These are phyloP conservation scores for Crioceris asparagi DNA, from an alignment of 2,888 invertebrate genomes.

Conservation along the genomic window DNA sequence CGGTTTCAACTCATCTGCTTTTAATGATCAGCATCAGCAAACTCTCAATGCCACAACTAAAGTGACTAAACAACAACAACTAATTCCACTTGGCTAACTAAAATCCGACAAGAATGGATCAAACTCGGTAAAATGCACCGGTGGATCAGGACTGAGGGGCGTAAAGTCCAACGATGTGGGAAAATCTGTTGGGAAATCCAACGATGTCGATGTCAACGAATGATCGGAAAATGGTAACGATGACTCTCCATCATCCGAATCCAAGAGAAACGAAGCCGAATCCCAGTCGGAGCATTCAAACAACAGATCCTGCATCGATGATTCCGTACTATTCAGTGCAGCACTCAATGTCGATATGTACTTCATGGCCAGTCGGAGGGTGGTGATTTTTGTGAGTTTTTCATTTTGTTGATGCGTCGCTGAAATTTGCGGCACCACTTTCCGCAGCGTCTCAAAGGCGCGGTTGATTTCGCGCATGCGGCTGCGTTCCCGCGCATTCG, in stretches of 20 bases:
- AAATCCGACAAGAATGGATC: constrained; percentile 33
- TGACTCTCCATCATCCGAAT: too few species aligned
- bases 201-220: constrained; percentile 9
- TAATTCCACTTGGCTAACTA: too few species aligned
- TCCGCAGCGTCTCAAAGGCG: constrained; percentile 73
- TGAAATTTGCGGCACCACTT: constrained; percentile 58
- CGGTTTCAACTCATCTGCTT: too few species aligned
- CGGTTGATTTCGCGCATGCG: constrained; percentile 85
- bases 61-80: too few species aligned
- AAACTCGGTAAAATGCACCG: constrained; percentile 48
- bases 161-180: constrained; percentile 42
- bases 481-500: constrained; percentile 77
- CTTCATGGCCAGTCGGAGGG: constrained; percentile 74
- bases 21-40: too few species aligned
- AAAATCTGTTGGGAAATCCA: neutral
- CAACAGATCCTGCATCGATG: constrained; percentile 20
- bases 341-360: constrained; percentile 71
- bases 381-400: constrained; percentile 83
- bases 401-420: constrained; percentile 44
- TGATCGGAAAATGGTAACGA: constrained; percentile 40
- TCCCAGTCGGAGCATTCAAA: constrained; percentile 50
- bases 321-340: constrained; percentile 38
- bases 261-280: too few species aligned
- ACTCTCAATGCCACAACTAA: too few species aligned
- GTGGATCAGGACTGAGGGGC: constrained; percentile 40